Conservation (phyloP, 2,113 vertebrate genomes). For the Amazona vittata region DNA sequence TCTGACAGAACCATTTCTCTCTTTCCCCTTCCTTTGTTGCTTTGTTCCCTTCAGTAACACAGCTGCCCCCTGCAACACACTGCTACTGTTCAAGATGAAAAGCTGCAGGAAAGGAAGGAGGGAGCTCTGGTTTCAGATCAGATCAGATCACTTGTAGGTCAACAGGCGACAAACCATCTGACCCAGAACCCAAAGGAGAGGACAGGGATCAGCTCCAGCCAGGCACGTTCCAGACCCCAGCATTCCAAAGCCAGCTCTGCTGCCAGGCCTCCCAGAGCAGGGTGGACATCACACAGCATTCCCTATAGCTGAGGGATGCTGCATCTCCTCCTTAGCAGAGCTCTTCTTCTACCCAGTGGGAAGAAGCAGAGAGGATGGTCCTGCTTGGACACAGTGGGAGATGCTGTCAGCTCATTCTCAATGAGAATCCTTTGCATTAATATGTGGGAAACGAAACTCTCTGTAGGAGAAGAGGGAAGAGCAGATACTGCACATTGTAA, state of each 20-base stretch:
- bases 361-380: neutral
- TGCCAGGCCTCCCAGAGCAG: neutral
- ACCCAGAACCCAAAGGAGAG: neutral
- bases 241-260: neutral
- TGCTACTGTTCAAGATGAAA: neutral
- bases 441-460: neutral
- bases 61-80: neutral
- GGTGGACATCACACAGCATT: rapidly evolving
- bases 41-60: neutral
- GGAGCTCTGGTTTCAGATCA: neutral
- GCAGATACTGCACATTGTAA: neutral
- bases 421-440: neutral
- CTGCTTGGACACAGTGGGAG: neutral
- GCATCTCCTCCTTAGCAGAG: neutral
- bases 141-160: neutral
- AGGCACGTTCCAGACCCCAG: neutral
- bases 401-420: neutral
- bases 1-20: neutral
- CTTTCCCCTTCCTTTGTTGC: neutral
- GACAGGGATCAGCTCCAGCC: neutral
- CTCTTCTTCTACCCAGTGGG: neutral
- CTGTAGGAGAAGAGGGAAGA: neutral
- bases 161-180: neutral
- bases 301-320: neutral
- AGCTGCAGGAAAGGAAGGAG: neutral